Base-by-base conservation (phyloP, 2,797 vertebrate species). In the Syndactyla subalaris region DNA sequence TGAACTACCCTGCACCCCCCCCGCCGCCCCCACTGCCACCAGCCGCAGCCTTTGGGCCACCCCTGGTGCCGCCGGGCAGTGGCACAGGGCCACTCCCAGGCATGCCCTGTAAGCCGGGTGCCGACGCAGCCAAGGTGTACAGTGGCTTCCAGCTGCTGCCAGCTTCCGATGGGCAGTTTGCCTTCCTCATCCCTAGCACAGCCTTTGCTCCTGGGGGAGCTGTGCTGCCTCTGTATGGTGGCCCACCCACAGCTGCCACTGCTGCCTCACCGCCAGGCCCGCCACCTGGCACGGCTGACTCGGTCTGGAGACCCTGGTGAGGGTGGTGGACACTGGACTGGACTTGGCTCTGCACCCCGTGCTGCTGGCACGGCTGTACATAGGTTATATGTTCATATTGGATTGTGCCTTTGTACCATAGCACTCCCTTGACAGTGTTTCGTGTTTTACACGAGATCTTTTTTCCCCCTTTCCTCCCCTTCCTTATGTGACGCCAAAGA, bases 231-330 rank as follows among this genome's bases (percentile, higher is more conserved):
- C 98, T 99, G 80, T 99, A 99, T 48, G 98, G 99, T 18, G 98
- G 98, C 96, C 95, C 97, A 95, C 96, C 98, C 97, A 82, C 98
- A 88, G 75, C 98, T 98, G 51, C 98, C 98, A 22, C 98, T 0
- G 89, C 66, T 39, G 62, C 98, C 98, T 23, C 98, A 0, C 99
- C 99, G 1, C 98, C 99, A 34, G 97, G 98, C 77, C 98, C 98
- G 2, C 98, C 99, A 3, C 98, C 99, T 2, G 98, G 98, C 94
- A 99, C 98, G 11, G 95, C 98, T 0, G 99, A 99, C 97, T 99
- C 99, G 0, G 99, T 99, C 95, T 99, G 99, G 99, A 98, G 99
- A 97, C 99, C 99, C 22, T 99, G 99, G 99, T 99, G 98, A 99
- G 98, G 79, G 68, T 92, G 61, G 52, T 12, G 6, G 88, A 79